Base-by-base conservation (phyloP, 2,888 invertebrate genomes). In the Acrobasis suavella region DNA sequence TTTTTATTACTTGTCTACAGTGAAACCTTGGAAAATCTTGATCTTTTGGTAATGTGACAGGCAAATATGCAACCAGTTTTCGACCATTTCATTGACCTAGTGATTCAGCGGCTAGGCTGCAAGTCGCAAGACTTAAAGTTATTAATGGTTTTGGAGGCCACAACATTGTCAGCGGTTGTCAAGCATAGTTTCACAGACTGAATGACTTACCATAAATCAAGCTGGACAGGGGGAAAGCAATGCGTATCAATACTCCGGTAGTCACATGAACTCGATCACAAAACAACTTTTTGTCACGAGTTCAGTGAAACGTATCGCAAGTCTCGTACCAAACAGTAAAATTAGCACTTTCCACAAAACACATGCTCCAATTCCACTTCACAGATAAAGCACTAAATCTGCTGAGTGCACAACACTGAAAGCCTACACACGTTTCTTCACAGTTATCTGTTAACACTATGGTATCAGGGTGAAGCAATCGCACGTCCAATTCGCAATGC, bases 341-440 rank as follows among this genome's bases (percentile, higher is more conserved):
- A 86, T 85, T 81, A 87, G 76, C 89, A 89, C 90, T 87, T 85
- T 84, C 73, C 89, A 90, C 89, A 77, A 82, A 85, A 87, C 83
- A 86, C 83, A 82, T 82, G 80, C 82, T 81, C 80, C 81, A 80
- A 85, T 81, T 82, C 78, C 89, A 89, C 87, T 82, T 77, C 89
- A 89, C 87, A 83, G 79, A 82, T 82, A 72, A 68, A 83, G 82
- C 89, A 89, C 89, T 82, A 73, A 81, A 82, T 82, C 79, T 77
- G 83, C 82, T 74, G 81, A 82, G 80, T 81, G 80, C 85, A 83
- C 76, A 81, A 78, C 85, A 84, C 85, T 83, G 82, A 81, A 87
- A 87, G 80, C 79, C 81, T 80, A 82, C 85, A 85, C 86, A 85
- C 86, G 86, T 85, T 89, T 83, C 85, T 85, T 86, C 87, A 89